Base-by-base conservation (phyloP, 1,140 invertebrate species). In the Phymastichus coffea region DNA sequence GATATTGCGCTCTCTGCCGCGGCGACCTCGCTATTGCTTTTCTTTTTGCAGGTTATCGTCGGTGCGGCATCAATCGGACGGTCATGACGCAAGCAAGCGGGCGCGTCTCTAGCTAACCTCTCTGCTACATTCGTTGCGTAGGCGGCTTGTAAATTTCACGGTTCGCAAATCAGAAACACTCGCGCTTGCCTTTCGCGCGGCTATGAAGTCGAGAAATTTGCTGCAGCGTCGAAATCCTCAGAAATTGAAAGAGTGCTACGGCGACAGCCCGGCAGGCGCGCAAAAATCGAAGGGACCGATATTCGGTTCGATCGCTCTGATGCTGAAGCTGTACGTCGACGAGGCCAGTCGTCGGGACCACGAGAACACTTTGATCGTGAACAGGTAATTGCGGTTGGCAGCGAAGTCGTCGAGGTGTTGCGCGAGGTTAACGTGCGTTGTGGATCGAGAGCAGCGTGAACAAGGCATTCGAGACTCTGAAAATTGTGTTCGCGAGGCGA, bases 401-500 rank as follows among this genome's bases (percentile, higher is more conserved):
- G 6, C 28, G 12, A 30, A 30, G 12, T 30, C n/a, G n/a, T n/a
- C n/a, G n/a, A n/a, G n/a, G n/a, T n/a, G n/a, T n/a, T n/a, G n/a
- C n/a, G n/a, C n/a, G n/a, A n/a, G n/a, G n/a, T n/a, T n/a, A n/a
- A n/a, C n/a, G n/a, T n/a, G n/a, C n/a, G n/a, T n/a, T n/a, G n/a
- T n/a, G n/a, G n/a, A n/a, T n/a, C n/a, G n/a, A n/a, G n/a, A 14
- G 2, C 30, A 55, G 61, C 44, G 56, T 59, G 44, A 30, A 57
- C 28, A 49, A n/a, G 25, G 41, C 38, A 40, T 25, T 28, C 17
- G 22, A 19, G 15, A 61, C 56, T 37, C 57, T 20, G 4, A 58
- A 58, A 59, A 64, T 40, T 25, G 19, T 8, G 8, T 12, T 35
- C 25, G 35, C 25, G 15, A 38, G 51, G 49, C 57, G 53, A 59